These are phyloP conservation scores for Platygyra sinensis DNA, from an alignment of 64 coral and sea anemone species.

Conservation along the genomic window DNA sequence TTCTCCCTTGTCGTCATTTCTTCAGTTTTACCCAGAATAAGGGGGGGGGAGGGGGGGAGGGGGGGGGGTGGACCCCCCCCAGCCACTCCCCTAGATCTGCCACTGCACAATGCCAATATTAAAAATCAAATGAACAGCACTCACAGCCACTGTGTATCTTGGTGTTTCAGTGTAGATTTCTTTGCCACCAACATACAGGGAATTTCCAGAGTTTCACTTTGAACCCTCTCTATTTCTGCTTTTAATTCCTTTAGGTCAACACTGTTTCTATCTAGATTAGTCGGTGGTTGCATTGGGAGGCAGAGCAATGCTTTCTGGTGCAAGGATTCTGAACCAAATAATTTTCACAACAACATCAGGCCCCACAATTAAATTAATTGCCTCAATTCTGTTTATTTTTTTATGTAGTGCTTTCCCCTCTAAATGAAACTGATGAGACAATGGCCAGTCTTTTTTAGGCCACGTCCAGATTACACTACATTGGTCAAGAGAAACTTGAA, in stretches of 20 bases:
- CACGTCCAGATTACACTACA: not conserved
- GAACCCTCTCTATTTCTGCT: slow-evolving; percentile 75
- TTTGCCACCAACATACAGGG: slow-evolving; percentile 91
- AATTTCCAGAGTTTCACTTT: slow-evolving; percentile 81
- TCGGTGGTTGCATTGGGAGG: slow-evolving; percentile 90
- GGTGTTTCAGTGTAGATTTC: slow-evolving; percentile 77
- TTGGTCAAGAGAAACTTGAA: too few relatives aligned
- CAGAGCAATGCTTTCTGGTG: slow-evolving; percentile 44
- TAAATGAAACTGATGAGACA: too few relatives aligned
- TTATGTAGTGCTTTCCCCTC: too few relatives aligned
- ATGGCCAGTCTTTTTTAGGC: too few relatives aligned
- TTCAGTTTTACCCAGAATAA: too few relatives aligned
- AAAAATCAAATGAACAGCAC: not conserved
- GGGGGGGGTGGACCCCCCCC: too few relatives aligned
- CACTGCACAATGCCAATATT: not conserved
- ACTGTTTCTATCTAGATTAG: slow-evolving; percentile 59
- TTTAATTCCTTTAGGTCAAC: slow-evolving; percentile 66
- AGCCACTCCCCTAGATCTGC: too few relatives aligned
- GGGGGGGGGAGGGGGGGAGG: too few relatives aligned
- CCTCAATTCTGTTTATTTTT: too few relatives aligned
- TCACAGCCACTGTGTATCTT: slow-evolving; percentile 85
- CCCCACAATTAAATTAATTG: too few relatives aligned
- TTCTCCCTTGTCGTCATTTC: too few relatives aligned
- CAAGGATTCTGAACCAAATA: slow-evolving; percentile 29
- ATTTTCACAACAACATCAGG: too few relatives aligned